phyloP scores from a whole-genome alignment of 2,113 vertebrate genomes.

The Nycticryphes semicollaris region DNA sequence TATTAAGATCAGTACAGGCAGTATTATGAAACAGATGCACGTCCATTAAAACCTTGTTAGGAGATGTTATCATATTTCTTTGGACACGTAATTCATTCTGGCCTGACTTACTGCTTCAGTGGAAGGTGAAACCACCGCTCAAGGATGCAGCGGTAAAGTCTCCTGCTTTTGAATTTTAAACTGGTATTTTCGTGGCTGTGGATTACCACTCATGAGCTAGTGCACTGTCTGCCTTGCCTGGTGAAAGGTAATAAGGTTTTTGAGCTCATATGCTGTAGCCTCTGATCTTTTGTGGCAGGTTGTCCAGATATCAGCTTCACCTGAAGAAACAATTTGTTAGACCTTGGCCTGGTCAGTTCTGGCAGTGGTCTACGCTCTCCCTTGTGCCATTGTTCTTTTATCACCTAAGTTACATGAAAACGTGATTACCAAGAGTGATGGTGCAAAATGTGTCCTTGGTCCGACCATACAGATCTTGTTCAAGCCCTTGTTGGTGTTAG shows the following conservation, averaged over 20 bases:
- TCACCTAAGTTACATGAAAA: not conserved
- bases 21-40: not conserved
- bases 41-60: constrained; percentile 23
- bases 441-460: not conserved
- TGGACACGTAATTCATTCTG: constrained; percentile 8
- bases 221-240: not conserved
- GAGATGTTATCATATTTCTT: not conserved
- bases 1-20: not conserved
- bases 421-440: not conserved
- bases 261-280: not conserved
- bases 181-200: not conserved
- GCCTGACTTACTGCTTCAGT: not conserved
- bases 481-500: not conserved
- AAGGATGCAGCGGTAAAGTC: not conserved
- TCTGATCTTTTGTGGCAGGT: not conserved
- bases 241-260: not conserved
- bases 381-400: not conserved
- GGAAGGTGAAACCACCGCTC: not conserved
- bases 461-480: not conserved
- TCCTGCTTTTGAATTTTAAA: not conserved
- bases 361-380: not conserved
- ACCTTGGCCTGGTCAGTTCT: not conserved
- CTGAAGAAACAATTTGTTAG: not conserved
- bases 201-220: not conserved
- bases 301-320: not conserved